Conservation (phyloP, 2,888 invertebrate genomes). For the Clivina fossor region DNA sequence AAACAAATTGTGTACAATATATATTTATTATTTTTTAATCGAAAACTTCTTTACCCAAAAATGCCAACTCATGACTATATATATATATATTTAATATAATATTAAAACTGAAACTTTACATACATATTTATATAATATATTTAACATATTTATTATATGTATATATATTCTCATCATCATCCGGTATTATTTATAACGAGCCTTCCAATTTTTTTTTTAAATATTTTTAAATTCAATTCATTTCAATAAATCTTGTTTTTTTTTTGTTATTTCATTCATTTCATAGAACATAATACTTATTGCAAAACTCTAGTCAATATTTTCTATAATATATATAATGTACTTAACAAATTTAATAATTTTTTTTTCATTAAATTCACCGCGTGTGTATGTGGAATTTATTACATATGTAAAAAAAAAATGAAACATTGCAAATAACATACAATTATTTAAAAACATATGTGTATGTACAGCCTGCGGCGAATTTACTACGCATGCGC, state of each 20-base stretch:
- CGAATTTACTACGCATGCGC: constrained; percentile 16
- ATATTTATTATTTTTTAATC: constrained; percentile 15
- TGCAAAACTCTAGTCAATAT: no score
- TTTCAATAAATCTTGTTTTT: no score
- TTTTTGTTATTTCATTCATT: no score
- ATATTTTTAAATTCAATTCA: constrained; percentile 24
- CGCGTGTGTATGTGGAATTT: constrained; percentile 27
- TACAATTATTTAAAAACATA: constrained; percentile 31
- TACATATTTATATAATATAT: constrained; percentile 27
- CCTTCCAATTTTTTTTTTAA: no score
- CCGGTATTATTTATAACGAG: constrained; percentile 24
- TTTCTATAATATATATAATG: constrained; percentile 24
- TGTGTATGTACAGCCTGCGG: constrained; percentile 30
- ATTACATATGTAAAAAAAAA: constrained; percentile 30
- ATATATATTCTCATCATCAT: constrained; percentile 26
- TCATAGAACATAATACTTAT: constrained; percentile 30
- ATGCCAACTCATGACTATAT: constrained; percentile 30
- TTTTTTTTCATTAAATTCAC: constrained; percentile 4
- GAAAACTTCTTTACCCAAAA: constrained; percentile 27
- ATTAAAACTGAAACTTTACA: constrained; percentile 30
- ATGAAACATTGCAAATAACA: constrained; percentile 27
- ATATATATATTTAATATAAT: constrained; percentile 32
- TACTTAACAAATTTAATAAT: neutral
- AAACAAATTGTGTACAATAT: constrained; percentile 29
- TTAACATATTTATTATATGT: constrained; percentile 13